Evolutionary conservation across 2,888 invertebrate species (phyloP).

Genomic region (Ichneumoninae sp.): DNA sequence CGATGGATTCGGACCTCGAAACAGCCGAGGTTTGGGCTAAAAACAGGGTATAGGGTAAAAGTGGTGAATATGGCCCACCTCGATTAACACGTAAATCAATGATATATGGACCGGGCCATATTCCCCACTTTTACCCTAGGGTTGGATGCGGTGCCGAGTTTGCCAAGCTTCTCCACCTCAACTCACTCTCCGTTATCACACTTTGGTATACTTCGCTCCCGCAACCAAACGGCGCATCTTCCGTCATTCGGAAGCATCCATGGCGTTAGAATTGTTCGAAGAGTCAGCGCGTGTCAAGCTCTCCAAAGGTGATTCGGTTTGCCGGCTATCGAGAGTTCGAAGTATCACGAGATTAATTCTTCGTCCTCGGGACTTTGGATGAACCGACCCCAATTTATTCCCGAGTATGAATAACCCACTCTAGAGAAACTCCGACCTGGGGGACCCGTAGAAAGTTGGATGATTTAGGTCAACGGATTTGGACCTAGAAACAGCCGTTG

Average conservation of each 20-base stretch:
- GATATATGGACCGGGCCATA: too few relatives aligned
- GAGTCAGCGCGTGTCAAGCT: neutral
- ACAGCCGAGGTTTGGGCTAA: neutral
- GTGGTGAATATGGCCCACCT: too few relatives aligned
- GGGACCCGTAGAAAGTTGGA: neutral
- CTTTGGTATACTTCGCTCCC: neutral
- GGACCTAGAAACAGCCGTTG: neutral
- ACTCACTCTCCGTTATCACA: constrained; percentile 16
- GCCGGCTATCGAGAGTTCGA: neutral
- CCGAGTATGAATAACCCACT: neutral
- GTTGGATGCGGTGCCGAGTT: constrained; percentile 39
- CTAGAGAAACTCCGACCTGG: neutral
- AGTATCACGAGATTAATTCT: neutral
- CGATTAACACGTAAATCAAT: too few relatives aligned
- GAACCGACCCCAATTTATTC: neutral
- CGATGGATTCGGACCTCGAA: neutral
- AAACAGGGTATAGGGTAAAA: neutral
- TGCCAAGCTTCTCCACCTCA: neutral
- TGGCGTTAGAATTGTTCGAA: neutral
- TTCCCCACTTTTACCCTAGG: too few relatives aligned
- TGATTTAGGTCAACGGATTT: neutral
- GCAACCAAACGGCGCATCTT: neutral
- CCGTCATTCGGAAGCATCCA: neutral
- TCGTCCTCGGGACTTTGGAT: neutral
- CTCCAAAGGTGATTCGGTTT: neutral